Base-by-base conservation (phyloP, 2,888 invertebrate species). In the Tortricodes alternella region DNA sequence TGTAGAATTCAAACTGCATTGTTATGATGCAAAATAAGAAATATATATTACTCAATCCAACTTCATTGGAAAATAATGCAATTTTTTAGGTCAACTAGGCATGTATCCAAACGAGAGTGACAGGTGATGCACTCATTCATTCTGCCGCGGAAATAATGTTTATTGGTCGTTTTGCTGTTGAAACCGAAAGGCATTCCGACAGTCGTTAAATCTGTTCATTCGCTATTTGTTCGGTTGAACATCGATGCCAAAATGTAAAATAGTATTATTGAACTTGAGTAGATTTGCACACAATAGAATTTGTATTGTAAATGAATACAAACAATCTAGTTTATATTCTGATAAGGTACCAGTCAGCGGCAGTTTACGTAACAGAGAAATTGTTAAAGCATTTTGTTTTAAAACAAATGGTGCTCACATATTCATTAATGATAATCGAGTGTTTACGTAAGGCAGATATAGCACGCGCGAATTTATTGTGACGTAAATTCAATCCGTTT, bases 251-350 rank as follows among this genome's bases (percentile, higher is more conserved):
- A 56, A n/a, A 56, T 23, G 37, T 16, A 32, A 21, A 44, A 52
- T 53, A 46, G 23, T 43, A 55, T 49, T 49, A 29, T 43, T 56
- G 50, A 56, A 56, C 50, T 56, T 50, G 56, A 50, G 27, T 48
- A 34, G 24, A 56, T 56, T 56, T 56, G 44, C 56, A 50, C 56
- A 56, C 56, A 56, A 56, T 56, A 49, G 35, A 55, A 43, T 55
- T 24, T 21, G 35, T 49, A 44, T 55, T 23, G 27, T n/a, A 9
- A 38, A 16, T 16, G 50, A 56, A 50, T 56, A 50, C 43, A 50
- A 50, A 56, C 23, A 44, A 38, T 49, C 37, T 43, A 32, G 56
- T 56, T 56, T 56, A 50, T 37, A 50, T 44, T 56, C 56, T 34
- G 41, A 44, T 38, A 38, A 50, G 13, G 43, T 15, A 29, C 35